These are phyloP conservation scores for Parasteatoda tepidariorum DNA, from an alignment of 1,140 invertebrate species.

Conservation along the genomic window DNA sequence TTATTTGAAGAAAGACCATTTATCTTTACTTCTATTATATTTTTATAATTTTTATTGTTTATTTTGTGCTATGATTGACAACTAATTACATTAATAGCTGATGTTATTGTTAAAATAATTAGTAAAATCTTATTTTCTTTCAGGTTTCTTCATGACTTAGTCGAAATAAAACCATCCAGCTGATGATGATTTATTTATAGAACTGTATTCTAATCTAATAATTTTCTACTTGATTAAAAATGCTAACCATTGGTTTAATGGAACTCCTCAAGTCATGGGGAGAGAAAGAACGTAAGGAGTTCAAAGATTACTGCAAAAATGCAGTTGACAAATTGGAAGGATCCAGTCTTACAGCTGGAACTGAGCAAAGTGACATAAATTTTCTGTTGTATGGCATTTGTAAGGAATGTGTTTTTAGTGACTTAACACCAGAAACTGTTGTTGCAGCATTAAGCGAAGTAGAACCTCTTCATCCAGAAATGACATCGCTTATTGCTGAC, in stretches of 20 bases:
- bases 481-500: conserved; percentile 44
- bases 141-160: no score
- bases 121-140: no score
- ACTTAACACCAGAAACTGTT: conserved; percentile 8
- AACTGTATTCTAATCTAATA: no score
- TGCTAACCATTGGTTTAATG: neutral
- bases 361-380: conserved; percentile 5
- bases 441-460: conserved; percentile 43
- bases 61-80: no score
- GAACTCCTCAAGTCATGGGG: conserved; percentile 46
- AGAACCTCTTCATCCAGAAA: conserved; percentile 15
- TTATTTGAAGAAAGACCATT: no score
- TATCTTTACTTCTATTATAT: no score
- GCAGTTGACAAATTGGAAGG: neutral
- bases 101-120: no score
- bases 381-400: conserved; percentile 26
- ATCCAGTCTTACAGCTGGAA: neutral
- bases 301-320: conserved; percentile 14
- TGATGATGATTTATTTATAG: no score
- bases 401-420: neutral
- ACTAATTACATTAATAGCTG: no score
- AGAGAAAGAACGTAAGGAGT: conserved; percentile 24
- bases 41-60: no score
- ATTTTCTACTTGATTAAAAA: no score
- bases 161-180: no score